A percentile compares a stretch with the other conserved stretches of the same genome.
Evolutionary conservation across 2,888 invertebrate species (phyloP).

Genomic region (Drosophila hamatofila): DNA sequence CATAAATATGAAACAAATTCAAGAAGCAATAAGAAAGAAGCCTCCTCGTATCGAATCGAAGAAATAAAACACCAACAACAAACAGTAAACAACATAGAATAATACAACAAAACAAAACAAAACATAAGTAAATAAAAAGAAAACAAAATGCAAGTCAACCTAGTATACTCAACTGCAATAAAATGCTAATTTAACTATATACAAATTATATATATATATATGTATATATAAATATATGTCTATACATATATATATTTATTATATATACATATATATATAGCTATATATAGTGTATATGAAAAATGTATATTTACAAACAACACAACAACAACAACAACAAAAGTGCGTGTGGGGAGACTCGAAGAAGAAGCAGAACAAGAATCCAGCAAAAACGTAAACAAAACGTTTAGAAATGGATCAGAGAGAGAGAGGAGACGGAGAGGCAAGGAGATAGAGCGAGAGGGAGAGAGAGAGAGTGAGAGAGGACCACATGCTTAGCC

Average conservation of each 20-base stretch:
- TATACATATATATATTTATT: conserved; percentile 21
- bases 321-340: background rate
- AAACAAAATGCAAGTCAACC: conserved; percentile 64
- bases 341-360: conserved; percentile 30
- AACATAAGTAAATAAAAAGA: conserved; percentile 27
- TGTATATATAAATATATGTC: conserved; percentile 32
- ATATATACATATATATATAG: conserved; percentile 22
- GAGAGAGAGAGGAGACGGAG: background rate
- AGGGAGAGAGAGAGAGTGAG: conserved; percentile 1
- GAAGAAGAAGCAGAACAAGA: too few species aligned
- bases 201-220: conserved; percentile 50
- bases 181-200: conserved; percentile 71
- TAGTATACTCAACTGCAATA: conserved; percentile 77
- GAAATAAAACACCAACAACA: conserved; percentile 41
- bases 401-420: conserved; percentile 19
- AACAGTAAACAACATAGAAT: conserved; percentile 22
- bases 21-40: conserved; percentile 70
- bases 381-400: background rate
- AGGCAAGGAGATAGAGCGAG: background rate
- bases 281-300: conserved; percentile 61
- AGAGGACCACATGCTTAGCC: conserved; percentile 45
- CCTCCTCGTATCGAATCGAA: conserved; percentile 60
- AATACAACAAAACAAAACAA: conserved; percentile 27
- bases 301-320: conserved; percentile 72
- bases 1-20: conserved; percentile 36